These are phyloP conservation scores for Syngnathus acus DNA, from an alignment of 2,797 vertebrate genomes.

Conservation along the genomic window DNA sequence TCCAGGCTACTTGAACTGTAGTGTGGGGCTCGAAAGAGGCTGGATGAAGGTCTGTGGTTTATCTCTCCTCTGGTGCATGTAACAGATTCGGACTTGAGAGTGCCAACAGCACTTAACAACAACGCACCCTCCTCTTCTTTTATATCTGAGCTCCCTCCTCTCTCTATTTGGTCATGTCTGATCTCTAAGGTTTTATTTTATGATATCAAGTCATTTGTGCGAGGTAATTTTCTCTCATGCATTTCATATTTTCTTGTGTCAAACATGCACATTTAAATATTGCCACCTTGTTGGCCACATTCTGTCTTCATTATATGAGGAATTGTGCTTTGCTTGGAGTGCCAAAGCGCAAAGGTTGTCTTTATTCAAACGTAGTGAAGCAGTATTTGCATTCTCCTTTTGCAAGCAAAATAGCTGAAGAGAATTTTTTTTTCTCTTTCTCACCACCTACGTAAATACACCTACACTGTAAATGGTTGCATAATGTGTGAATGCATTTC, in stretches of 20 bases:
- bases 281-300: neutral
- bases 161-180: constrained; percentile 22
- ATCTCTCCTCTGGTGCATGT: constrained; percentile 42
- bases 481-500: neutral
- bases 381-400: neutral
- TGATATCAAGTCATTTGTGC: no score
- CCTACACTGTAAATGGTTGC: neutral
- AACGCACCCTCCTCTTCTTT: neutral
- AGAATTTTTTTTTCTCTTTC: neutral
- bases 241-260: neutral
- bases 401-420: neutral
- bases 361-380: neutral
- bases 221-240: no score
- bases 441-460: neutral
- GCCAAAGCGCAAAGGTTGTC: neutral
- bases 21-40: neutral
- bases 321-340: neutral
- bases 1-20: neutral
- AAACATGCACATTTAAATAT: neutral
- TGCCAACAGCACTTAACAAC: constrained; percentile 23
- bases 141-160: constrained; percentile 22
- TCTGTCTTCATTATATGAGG: neutral
- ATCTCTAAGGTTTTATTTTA: neutral
- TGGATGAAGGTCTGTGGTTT: neutral
- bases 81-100: constrained; percentile 56